Evolutionary conservation across 2,888 invertebrate species (phyloP).

Genomic region (Agrochola litura): DNA sequence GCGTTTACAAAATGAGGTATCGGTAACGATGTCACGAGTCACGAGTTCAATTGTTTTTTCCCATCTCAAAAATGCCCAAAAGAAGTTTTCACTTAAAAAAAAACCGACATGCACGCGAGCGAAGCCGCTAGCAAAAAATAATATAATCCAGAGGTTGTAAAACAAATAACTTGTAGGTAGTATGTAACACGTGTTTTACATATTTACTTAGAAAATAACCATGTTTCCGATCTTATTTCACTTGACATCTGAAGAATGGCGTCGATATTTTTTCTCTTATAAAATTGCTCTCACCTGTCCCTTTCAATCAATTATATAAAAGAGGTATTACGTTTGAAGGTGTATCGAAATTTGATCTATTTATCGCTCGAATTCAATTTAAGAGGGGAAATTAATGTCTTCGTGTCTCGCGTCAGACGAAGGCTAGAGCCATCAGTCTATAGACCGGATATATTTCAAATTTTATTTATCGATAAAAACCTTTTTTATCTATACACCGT

Average conservation of each 20-base stretch:
- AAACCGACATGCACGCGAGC: too few relatives aligned
- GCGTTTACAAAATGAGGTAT: too few relatives aligned
- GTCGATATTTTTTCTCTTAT: conserved; percentile 24
- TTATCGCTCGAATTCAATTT: conserved; percentile 62
- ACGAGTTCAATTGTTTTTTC: too few relatives aligned
- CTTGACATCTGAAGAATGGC: conserved; percentile 24
- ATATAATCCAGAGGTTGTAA: neutral
- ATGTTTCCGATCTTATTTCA: conserved; percentile 8
- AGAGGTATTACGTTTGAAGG: conserved; percentile 31
- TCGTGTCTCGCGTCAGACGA: conserved; percentile 24
- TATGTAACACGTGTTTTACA: neutral
- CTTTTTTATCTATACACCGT: too few relatives aligned
- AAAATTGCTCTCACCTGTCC: conserved; percentile 21
- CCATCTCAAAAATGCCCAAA: too few relatives aligned
- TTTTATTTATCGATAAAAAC: conserved; percentile 36
- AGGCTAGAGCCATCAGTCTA: conserved; percentile 32
- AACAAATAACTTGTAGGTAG: neutral
- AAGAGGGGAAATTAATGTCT: conserved; percentile 53
- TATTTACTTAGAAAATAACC: conserved; percentile 4
- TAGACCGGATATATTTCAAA: conserved; percentile 29
- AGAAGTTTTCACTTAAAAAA: too few relatives aligned
- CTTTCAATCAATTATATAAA: conserved; percentile 39
- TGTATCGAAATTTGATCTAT: conserved; percentile 55
- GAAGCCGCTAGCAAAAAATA: neutral
- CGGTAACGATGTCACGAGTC: too few relatives aligned